These are phyloP conservation scores for Caerostris extrusa DNA, from an alignment of 1,140 invertebrate genomes.

Conservation along the genomic window DNA sequence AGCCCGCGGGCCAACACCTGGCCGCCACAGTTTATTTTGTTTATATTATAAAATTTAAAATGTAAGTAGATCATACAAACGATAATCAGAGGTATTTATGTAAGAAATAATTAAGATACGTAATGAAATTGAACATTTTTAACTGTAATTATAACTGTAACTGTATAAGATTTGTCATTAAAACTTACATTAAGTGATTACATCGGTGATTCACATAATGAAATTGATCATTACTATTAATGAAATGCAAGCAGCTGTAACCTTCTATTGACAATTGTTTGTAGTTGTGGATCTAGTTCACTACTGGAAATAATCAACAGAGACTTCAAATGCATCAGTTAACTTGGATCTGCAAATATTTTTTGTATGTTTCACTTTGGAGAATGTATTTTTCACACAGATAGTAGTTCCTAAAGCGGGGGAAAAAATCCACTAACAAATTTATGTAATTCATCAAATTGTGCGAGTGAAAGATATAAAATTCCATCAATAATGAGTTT, in stretches of 20 bases:
- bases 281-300: not conserved
- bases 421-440: not conserved
- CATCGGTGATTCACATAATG: not conserved
- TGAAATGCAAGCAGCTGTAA: not conserved
- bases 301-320: not conserved
- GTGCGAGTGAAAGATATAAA: not conserved
- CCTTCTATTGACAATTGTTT: not conserved
- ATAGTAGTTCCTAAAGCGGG: not conserved
- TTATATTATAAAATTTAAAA: not conserved
- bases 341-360: not conserved
- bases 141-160: not conserved
- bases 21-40: not conserved
- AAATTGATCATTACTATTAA: not conserved
- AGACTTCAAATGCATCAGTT: not conserved
- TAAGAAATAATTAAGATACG: not conserved
- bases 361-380: not conserved
- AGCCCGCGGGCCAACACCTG: not conserved
- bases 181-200: not conserved
- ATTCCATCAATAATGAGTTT: conserved; percentile 10
- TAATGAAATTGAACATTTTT: not conserved
- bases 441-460: not conserved
- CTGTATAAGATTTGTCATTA: not conserved
- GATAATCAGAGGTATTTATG: not conserved
- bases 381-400: not conserved
- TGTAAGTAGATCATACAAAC: not conserved